phyloP scores from a whole-genome alignment of 2,113 vertebrate species.

The Cnemophilus loriae region DNA sequence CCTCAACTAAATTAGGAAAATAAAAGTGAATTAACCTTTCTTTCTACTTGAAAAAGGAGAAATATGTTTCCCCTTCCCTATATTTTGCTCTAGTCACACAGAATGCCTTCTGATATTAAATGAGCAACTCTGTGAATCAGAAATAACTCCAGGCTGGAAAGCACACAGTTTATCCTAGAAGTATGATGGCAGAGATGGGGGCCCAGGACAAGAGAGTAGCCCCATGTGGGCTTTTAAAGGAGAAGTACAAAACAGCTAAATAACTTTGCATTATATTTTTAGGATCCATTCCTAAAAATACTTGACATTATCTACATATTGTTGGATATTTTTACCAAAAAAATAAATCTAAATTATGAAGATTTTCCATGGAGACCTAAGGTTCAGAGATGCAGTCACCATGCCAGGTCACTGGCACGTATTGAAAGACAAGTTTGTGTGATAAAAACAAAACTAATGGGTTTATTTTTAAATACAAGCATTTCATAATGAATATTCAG shows the following conservation, averaged over 20 bases:
- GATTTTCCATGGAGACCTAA: background rate
- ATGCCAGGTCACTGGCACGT: background rate
- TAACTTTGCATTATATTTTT: background rate
- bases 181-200: background rate
- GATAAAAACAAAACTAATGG: conserved; percentile 1
- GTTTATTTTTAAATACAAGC: conserved; percentile 31
- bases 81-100: background rate
- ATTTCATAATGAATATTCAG: conserved; percentile 29
- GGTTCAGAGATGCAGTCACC: background rate
- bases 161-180: background rate
- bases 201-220: background rate
- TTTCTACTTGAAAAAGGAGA: background rate
- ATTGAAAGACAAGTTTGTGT: background rate
- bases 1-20: background rate
- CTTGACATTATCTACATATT: background rate
- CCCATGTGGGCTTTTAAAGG: background rate
- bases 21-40: background rate
- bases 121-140: background rate
- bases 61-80: background rate
- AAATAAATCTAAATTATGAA: background rate
- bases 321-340: background rate
- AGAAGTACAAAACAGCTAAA: background rate
- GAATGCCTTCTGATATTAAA: background rate
- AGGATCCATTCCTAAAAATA: background rate
- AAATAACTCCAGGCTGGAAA: background rate